Conservation (phyloP, 2,797 vertebrate genomes). For the Sarcoramphus papa region DNA sequence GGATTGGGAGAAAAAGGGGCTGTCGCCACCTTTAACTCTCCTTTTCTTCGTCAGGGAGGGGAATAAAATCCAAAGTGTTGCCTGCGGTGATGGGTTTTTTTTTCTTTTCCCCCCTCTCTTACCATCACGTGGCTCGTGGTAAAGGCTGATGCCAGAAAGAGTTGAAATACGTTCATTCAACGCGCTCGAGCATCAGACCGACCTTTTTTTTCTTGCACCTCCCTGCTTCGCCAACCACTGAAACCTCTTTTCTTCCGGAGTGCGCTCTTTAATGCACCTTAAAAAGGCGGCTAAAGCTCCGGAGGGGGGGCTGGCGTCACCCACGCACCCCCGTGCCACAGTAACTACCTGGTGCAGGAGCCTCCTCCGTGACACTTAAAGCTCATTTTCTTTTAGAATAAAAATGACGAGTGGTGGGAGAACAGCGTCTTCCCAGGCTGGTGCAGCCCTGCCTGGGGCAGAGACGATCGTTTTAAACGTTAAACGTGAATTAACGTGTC, state of each 20-base stretch:
- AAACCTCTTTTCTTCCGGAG: neutral
- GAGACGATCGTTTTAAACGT: neutral
- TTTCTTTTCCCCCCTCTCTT: neutral
- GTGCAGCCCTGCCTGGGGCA: neutral
- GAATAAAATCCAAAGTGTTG: neutral
- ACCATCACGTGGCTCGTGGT: neutral
- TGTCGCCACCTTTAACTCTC: neutral
- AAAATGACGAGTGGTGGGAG: neutral
- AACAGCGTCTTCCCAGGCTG: too few species aligned
- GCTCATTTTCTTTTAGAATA: neutral
- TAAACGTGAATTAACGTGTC: neutral
- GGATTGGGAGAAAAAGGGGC: neutral
- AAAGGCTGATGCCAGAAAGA: neutral
- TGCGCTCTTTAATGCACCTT: accelerated
- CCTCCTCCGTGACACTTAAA: accelerated
- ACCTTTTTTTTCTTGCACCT: too few species aligned
- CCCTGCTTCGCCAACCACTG: neutral
- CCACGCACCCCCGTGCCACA: accelerated
- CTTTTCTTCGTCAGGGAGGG: accelerated
- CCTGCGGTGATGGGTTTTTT: too few species aligned
- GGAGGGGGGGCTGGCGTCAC: neutral
- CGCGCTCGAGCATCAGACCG: accelerated
- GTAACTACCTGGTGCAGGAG: neutral
- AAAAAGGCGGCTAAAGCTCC: accelerated
- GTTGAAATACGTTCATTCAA: neutral